Evolutionary conservation across 2,888 invertebrate species (phyloP).

Genomic region (Diarsia brunnea): DNA sequence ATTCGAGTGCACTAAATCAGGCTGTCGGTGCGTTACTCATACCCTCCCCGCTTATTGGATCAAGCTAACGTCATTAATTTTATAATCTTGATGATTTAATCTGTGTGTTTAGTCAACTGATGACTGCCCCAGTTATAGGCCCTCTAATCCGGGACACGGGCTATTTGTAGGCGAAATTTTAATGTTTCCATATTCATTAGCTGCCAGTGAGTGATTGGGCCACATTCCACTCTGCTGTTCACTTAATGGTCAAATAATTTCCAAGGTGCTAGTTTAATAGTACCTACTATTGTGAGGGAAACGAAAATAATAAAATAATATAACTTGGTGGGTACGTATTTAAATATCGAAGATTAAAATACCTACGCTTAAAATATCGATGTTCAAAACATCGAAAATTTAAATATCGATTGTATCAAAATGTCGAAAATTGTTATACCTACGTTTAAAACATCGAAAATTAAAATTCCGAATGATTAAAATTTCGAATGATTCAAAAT

Average conservation of each 20-base stretch:
- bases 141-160: constrained; percentile 53
- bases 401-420: no score
- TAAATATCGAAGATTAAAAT: no score
- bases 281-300: neutral
- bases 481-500: no score
- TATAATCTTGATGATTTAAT: constrained; percentile 42
- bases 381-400: no score
- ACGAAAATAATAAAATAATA: neutral
- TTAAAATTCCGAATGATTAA: no score
- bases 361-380: no score
- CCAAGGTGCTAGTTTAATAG: neutral
- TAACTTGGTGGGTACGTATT: no score
- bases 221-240: constrained; percentile 52
- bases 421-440: no score
- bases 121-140: constrained; percentile 48
- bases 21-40: neutral
- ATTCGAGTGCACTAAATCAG: neutral
- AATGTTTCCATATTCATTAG: constrained; percentile 62
- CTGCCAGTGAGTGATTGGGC: constrained; percentile 49
- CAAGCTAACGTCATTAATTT: constrained; percentile 26
- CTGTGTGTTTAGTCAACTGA: constrained; percentile 29
- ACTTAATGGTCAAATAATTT: constrained; percentile 42
- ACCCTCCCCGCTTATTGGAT: constrained; percentile 14
- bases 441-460: no score
- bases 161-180: constrained; percentile 46